Percentiles rank a stretch among this genome's conserved stretches.
Evolutionary conservation across 2,888 invertebrate species (phyloP).

Genomic region (Clusia tigrina): DNA sequence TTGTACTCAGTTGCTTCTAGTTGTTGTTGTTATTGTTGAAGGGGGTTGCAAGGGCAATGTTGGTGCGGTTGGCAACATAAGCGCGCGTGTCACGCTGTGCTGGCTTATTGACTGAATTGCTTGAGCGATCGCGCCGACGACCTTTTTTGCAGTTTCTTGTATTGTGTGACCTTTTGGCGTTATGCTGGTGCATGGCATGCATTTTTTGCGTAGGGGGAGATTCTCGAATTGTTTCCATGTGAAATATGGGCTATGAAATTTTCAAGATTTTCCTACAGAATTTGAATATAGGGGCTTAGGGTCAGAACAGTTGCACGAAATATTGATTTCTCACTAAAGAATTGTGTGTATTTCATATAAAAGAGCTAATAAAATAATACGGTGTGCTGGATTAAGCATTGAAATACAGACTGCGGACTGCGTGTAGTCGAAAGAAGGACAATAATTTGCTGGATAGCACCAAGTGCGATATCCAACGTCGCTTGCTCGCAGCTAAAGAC

Average conservation of each 20-base stretch:
- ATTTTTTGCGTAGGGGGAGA: constrained; percentile 20
- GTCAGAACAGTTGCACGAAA: not conserved
- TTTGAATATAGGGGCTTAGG: not conserved
- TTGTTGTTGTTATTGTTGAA: no score
- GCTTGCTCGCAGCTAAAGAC: no score
- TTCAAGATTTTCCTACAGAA: not conserved
- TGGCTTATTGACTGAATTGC: not conserved
- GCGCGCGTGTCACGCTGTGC: constrained; percentile 9
- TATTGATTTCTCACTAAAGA: no score
- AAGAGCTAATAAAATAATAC: no score
- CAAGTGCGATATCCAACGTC: no score
- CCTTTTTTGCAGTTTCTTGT: constrained; percentile 16
- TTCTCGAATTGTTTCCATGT: constrained; percentile 9
- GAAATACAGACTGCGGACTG: no score
- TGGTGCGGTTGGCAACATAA: not conserved
- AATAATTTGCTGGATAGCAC: no score
- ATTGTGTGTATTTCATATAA: no score
- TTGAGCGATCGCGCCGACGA: constrained; percentile 16
- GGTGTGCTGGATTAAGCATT: no score
- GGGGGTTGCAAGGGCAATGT: no score
- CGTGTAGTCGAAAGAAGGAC: no score
- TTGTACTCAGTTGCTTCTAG: no score
- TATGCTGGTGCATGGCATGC: constrained; percentile 43
- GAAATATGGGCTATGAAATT: constrained; percentile 23
- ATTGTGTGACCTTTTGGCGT: constrained; percentile 51